Base-by-base conservation (phyloP, 1,140 invertebrate species). In the Druon quercuslanigerum region DNA sequence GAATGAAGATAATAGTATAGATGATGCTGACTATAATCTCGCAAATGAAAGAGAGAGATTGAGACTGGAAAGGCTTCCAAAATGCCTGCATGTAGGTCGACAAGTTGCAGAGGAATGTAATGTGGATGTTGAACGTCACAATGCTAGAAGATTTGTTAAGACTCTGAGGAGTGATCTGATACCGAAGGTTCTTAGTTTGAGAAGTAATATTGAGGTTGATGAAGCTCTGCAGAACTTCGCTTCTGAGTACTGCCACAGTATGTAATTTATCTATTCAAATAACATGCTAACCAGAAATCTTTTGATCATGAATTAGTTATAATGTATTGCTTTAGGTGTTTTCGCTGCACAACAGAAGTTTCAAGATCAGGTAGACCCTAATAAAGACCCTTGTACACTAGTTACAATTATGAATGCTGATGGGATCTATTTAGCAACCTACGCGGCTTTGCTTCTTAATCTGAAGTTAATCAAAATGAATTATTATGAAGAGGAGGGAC, bases 391-490 rank as follows among this genome's bases (percentile, higher is more conserved):
- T 2, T 90, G 87, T 72, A 86, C 89, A 7, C 82, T 91, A 51
- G 91, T 94, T 4, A 96, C 96, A 25, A 97, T 98, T 60, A 96
- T 98, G 92, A 99, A 99, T 90, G 97, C 97, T 20, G 97, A 99
- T 92, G 97, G 97, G 71, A 96, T 99, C 71, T 99, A 99, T 89
- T 92, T 98, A 72, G 96, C 97, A 1, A 97, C 96, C 0, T 97
- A 97, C 86, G 94, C 96, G 3, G 95, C 96, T 2, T 90, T 99
- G 19, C 89, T 96, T 51, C 91, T 99, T 0, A 97, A 96, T 87
- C 90, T 98, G 16, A 96, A 96, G 86, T 92, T 98, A 6, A 94
- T 96, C 57, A 92, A 94, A 79, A 92, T 92, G 54, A 94, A 95
- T 73, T 97, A 96, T 88, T 98, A 98, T 86, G 93, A 94, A 60